These are phyloP conservation scores for Lamprologus speciosus DNA, from an alignment of 2,113 vertebrate species.

Conservation along the genomic window DNA sequence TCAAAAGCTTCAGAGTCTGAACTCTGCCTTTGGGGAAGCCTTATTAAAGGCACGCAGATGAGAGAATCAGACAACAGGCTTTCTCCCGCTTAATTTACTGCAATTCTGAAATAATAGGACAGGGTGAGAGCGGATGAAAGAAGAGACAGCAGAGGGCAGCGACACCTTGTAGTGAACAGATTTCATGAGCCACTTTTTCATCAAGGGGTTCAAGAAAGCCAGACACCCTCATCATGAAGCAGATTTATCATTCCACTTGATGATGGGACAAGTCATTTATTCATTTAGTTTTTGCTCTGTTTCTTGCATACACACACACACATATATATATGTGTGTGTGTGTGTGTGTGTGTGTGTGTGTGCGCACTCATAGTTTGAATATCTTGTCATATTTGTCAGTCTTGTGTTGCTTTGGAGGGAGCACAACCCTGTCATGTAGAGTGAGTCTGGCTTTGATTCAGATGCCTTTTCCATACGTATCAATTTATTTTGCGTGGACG, in stretches of 20 bases:
- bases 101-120: constrained; percentile 37
- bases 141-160: neutral
- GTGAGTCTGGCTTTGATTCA: constrained; percentile 20
- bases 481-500: constrained; percentile 15
- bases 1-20: constrained; percentile 28
- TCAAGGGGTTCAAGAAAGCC: constrained; percentile 21
- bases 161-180: constrained; percentile 30
- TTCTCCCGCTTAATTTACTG: constrained; percentile 42
- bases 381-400: constrained; percentile 9
- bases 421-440: constrained; percentile 8
- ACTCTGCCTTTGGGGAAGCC: constrained; percentile 21
- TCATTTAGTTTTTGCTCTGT: constrained; percentile 41
- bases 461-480: constrained; percentile 3
- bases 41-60: constrained; percentile 43
- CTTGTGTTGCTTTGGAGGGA: constrained; percentile 5
- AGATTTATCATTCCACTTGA: constrained; percentile 53
- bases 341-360: neutral
- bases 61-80: constrained; percentile 17
- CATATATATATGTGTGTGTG: neutral
- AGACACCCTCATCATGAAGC: constrained; percentile 15
- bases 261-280: constrained; percentile 54
- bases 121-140: neutral
- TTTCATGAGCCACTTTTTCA: constrained; percentile 27
- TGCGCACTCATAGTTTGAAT: neutral
- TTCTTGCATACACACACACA: neutral